These are phyloP conservation scores for Patiria pectinifera DNA, from an alignment of 53 echinoderm and acorn worm species.

Conservation along the genomic window DNA sequence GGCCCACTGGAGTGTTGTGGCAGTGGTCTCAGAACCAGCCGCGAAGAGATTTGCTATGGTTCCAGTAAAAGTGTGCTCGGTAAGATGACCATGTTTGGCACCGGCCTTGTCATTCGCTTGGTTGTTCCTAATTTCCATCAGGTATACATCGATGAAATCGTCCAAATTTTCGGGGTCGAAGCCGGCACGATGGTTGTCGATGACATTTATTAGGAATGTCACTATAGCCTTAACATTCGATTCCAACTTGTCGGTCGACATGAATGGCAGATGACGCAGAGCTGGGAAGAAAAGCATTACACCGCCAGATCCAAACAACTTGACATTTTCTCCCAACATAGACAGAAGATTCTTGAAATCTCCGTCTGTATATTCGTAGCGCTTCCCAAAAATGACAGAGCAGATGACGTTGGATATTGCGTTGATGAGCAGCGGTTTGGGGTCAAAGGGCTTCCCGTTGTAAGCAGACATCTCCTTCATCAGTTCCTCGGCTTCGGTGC, in stretches of 20 bases:
- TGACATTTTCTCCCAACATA: neutral
- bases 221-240: neutral
- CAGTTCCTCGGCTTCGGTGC: conserved; percentile 62
- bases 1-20: conserved; percentile 63
- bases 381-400: conserved; percentile 63
- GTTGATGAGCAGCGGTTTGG: conserved; percentile 43
- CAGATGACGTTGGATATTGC: conserved; percentile 67
- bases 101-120: neutral
- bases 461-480: conserved; percentile 46
- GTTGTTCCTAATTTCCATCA: conserved; percentile 34
- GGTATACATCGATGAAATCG: conserved; percentile 62
- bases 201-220: neutral
- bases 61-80: conserved; percentile 39
- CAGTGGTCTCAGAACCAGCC: conserved; percentile 65
- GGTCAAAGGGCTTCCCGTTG: conserved; percentile 64
- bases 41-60: conserved; percentile 51
- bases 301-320: conserved; percentile 41
- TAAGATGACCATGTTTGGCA: conserved; percentile 19
- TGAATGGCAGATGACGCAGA: conserved; percentile 60
- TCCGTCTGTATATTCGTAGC: conserved; percentile 59
- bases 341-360: conserved; percentile 7
- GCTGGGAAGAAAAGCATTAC: conserved; percentile 53
- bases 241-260: conserved; percentile 13
- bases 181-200: conserved; percentile 17
- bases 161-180: conserved; percentile 53